Base-by-base conservation (phyloP, 2,797 vertebrate species). In the Peromyscus eremicus region DNA sequence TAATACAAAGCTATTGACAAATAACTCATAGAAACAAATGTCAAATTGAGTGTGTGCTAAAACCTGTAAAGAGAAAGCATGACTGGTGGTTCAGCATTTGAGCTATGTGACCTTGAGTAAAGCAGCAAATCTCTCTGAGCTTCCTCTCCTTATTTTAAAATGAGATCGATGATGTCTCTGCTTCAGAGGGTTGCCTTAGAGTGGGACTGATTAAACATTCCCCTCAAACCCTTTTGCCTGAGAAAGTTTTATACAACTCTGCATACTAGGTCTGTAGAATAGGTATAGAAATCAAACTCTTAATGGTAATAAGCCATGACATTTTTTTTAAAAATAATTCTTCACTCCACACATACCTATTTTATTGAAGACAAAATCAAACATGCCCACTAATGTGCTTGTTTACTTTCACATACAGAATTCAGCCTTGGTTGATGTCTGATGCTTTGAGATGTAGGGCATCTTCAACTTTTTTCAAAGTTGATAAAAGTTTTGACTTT, bases 1-100 rank as follows among this genome's bases (percentile, higher is more conserved):
- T 17, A 40, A n/a, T 92, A 89, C 34, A 60, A 95, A 81, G 29
- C 84, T 29, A 62, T 73, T 76, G 91, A 95, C 92, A 71, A 93
- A 68, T 9, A 92, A 43, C 5, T 83, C 43, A 49, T 60, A 3
- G 13, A 85, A 82, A 77, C 76, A 68, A 77, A 96, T 37, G 27
- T 37, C 2, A 9, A 60, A 70, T 66, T 95, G 19, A 0, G 64
- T n/a, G 19, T 83, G 14, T 34, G 37, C 52, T 49, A 82, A 92
- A 57, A 95, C 2, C 27, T n/a, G 4, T n/a, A 52, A 66, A 66
- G n/a, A 96, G 4, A 64, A 88, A 29, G 14, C n/a, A 57, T 37
- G 21, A 2, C 37, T 89, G 25, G 37, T 9, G 82, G 43, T 21
- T 91, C 7, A 60, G 64, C 34, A 6, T 37, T 19, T 79, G 40